Percentiles rank a stretch among this genome's conserved stretches.
Conservation (phyloP, 2,888 invertebrate genomes). For the Fissipunctia ypsillon region DNA sequence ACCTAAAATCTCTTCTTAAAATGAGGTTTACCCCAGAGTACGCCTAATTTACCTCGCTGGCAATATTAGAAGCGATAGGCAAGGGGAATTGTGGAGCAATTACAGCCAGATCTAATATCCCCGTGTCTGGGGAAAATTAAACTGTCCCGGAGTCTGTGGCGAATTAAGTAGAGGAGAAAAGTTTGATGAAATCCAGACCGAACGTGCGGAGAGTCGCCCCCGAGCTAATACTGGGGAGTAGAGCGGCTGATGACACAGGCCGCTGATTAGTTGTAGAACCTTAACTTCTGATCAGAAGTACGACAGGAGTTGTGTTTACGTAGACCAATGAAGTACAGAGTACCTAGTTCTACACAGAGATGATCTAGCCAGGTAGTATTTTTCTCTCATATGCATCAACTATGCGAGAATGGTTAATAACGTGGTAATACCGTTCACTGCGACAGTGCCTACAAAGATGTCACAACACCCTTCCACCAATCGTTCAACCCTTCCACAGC, state of each 20-base stretch:
- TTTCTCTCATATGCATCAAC: background rate
- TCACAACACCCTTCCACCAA: background rate
- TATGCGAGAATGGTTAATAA: background rate
- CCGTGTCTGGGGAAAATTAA: constrained; percentile 42
- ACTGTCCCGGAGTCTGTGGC: constrained; percentile 35
- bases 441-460: background rate
- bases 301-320: background rate
- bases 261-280: background rate
- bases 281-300: background rate
- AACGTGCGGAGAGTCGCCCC: constrained; percentile 7
- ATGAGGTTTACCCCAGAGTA: constrained; percentile 29
- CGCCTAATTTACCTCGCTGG: constrained; percentile 38
- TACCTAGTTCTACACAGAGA: background rate
- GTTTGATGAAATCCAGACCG: constrained; percentile 49
- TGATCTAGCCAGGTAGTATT: accelerated
- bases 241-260: background rate
- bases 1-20: constrained; percentile 40
- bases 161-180: constrained; percentile 55
- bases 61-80: constrained; percentile 41
- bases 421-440: background rate
- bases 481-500: background rate
- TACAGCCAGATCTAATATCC: constrained; percentile 46
- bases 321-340: background rate
- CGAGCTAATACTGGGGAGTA: background rate
- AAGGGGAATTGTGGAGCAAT: constrained; percentile 35